Evolutionary conservation across 2,113 vertebrate genomes (phyloP).

Genomic region (Neolamprologus variostigma): DNA sequence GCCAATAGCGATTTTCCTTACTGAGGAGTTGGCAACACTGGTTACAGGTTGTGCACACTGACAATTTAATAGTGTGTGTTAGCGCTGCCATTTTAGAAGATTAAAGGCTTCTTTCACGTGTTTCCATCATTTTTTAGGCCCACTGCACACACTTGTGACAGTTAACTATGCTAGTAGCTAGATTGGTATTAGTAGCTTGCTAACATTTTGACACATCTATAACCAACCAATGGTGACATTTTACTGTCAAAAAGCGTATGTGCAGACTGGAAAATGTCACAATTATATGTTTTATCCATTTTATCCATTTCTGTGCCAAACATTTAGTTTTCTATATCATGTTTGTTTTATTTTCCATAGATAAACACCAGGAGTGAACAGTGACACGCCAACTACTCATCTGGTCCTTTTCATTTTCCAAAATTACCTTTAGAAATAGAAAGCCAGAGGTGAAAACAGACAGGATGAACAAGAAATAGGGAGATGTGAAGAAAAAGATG

Average conservation of each 20-base stretch:
- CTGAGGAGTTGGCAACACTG: too few relatives aligned
- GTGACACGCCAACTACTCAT: neutral
- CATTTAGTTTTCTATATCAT: neutral
- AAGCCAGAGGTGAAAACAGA: conserved; percentile 3
- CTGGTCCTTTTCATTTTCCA: neutral
- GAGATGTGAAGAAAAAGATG: neutral
- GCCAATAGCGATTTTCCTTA: too few relatives aligned
- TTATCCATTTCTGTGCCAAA: neutral
- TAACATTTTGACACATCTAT: neutral
- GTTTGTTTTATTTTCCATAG: neutral
- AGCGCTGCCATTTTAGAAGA: neutral
- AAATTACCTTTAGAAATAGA: neutral
- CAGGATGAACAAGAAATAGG: neutral
- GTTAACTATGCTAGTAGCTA: neutral
- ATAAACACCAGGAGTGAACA: neutral
- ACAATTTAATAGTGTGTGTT: neutral
- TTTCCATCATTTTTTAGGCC: neutral
- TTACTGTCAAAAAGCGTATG: neutral
- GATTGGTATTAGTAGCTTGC: neutral
- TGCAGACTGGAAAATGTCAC: neutral
- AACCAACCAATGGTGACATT: neutral
- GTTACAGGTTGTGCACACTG: neutral
- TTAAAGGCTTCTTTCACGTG: neutral
- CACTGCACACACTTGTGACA: neutral
- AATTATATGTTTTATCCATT: neutral